Base-by-base conservation (phyloP, 2,797 vertebrate species). In the Pitangus sulphuratus region DNA sequence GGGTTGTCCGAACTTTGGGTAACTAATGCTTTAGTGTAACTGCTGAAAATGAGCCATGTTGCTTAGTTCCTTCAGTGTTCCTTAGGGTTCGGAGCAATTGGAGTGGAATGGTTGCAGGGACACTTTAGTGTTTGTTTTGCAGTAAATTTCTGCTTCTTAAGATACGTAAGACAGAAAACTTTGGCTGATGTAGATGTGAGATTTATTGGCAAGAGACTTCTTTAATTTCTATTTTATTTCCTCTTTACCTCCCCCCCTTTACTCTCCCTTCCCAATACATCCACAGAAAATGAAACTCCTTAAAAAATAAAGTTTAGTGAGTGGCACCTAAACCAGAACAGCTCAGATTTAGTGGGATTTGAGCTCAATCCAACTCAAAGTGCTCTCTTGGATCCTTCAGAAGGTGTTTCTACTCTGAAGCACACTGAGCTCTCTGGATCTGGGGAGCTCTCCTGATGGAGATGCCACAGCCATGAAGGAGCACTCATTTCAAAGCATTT, bases 1-100 rank as follows among this genome's bases (percentile, higher is more conserved):
- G 95, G 62, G 95, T 93, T 81, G 86, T 53, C 70, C 61, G 37
- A 6, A 21, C 11, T 92, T 50, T 13, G 13, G 47, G 15, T 35
- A 51, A n/a, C 26, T 10, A 3, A 8, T 26, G 31, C 25, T 54
- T 70, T 35, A 16, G 39, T 21, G 33, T 21, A 54, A 21, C 15
- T 53, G 33, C 47, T 48, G 44, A 37, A 61, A 76, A 26, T 15
- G 31, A 65, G 5, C 39, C 8, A 25, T 58, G 25, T 71, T 45
- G 21, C 42, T 64, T 44, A n/a, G 20, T 20, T 44, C 9, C 31
- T 56, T 28, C 35, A 4, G 53, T 10, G 44, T 18, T 82, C 56
- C 60, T 50, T 45, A 19, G 42, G 2, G 14, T 33, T 76, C 11
- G 9, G 40, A n/a, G 40, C 30, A 76, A 12, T 9, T 12, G 15